Conservation (phyloP, 2,113 vertebrate species). For the Takifugu bimaculatus region DNA sequence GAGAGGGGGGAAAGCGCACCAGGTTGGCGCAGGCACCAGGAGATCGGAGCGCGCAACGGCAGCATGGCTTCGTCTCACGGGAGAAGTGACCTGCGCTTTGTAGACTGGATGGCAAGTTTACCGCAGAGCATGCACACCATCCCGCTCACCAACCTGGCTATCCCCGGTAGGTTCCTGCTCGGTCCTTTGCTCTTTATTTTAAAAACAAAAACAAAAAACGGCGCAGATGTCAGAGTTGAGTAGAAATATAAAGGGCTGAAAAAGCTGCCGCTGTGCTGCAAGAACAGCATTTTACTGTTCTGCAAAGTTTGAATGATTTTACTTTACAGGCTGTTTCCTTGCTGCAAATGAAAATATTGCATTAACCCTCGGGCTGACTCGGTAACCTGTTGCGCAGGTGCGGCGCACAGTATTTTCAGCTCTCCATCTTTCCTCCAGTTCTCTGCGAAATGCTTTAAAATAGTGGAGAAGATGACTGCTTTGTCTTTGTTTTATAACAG, state of each 20-base stretch:
- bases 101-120: constrained; percentile 95
- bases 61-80: constrained; percentile 93
- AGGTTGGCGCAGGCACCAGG: constrained; percentile 52
- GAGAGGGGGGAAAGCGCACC: constrained; percentile 27
- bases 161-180: constrained; percentile 83
- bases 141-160: constrained; percentile 90
- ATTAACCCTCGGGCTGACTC: background rate
- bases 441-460: background rate
- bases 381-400: constrained; percentile 3
- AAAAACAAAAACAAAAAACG: background rate
- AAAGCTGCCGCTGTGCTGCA: background rate
- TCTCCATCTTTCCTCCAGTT: background rate
- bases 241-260: too few species aligned
- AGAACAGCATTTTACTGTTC: background rate
- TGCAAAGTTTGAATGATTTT: background rate
- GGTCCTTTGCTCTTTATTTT: background rate
- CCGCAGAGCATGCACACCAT: constrained; percentile 85
- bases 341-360: background rate
- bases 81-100: constrained; percentile 84
- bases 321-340: background rate
- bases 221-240: too few species aligned
- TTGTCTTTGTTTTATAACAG: background rate
- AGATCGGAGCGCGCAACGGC: constrained; percentile 49
- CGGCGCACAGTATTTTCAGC: background rate
- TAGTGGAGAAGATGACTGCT: background rate